A percentile compares a stretch with the other conserved stretches of the same genome.
Conservation (phyloP, 2,113 vertebrate genomes). For the Indicator indicator region DNA sequence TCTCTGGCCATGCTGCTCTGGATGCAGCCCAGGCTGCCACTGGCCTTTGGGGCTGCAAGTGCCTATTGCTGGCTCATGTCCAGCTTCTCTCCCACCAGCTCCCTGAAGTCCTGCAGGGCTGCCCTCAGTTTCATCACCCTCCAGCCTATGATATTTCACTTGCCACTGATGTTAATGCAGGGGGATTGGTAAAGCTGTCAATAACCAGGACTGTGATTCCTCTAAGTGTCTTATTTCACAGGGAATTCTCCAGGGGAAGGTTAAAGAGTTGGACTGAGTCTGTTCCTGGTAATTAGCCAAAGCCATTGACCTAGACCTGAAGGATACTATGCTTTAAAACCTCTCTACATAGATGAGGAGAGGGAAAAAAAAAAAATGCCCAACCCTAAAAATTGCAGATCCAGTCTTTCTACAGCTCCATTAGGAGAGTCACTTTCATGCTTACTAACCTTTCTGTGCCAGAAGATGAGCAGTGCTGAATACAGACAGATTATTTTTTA, state of each 20-base stretch:
- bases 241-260: neutral
- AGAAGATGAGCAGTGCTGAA: neutral
- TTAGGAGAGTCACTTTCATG: constrained; percentile 57
- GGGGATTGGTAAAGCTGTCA: neutral
- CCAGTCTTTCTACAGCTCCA: neutral
- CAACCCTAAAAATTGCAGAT: constrained; percentile 1
- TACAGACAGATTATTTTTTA: neutral
- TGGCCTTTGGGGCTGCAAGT: no score
- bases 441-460: constrained; percentile 22
- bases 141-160: neutral
- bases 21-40: no score
- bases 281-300: constrained; percentile 24
- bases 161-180: neutral
- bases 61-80: no score
- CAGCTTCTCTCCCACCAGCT: no score
- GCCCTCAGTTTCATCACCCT: no score
- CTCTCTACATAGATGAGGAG: neutral
- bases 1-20: no score
- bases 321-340: constrained; percentile 17
- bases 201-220: neutral
- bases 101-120: no score
- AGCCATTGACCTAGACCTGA: constrained; percentile 40
- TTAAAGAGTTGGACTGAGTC: neutral
- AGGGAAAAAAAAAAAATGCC: neutral
- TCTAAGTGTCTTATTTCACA: neutral